Evolutionary conservation across 2,888 invertebrate species (phyloP).

Genomic region (Pseudolycoriella hygida): DNA sequence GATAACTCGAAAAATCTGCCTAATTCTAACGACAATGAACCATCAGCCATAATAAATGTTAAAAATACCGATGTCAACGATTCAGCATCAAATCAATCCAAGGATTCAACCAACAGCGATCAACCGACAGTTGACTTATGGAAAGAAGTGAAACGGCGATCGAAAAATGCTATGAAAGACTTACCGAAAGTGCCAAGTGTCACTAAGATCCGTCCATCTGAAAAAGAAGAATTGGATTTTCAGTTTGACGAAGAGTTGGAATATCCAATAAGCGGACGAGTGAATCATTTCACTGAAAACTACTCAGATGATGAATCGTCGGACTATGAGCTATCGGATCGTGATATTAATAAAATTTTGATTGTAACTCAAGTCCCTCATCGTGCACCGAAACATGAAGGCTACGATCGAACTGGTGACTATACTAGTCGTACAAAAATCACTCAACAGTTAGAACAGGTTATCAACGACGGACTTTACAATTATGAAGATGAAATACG

Average conservation of each 20-base stretch:
- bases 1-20: constrained; percentile 15
- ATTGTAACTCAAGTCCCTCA: constrained; percentile 70
- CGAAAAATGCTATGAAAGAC: constrained; percentile 34
- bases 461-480: constrained; percentile 91
- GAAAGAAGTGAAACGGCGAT: constrained; percentile 41
- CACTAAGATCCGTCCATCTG: constrained; percentile 12
- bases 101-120: background rate
- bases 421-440: constrained; percentile 83
- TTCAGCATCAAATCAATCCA: background rate
- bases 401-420: constrained; percentile 80
- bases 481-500: constrained; percentile 93
- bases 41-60: too few species aligned
- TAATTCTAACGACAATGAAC: background rate
- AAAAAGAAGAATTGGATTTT: constrained; percentile 80
- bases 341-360: constrained; percentile 81
- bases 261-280: constrained; percentile 53
- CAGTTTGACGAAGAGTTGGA: constrained; percentile 94
- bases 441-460: constrained; percentile 83
- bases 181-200: constrained; percentile 15
- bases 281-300: constrained; percentile 57
- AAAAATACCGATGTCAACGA: background rate
- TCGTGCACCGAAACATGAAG: constrained; percentile 63
- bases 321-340: constrained; percentile 80
- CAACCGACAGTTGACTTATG: constrained; percentile 20
- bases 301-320: constrained; percentile 67